Evolutionary conservation across 1,140 invertebrate genomes (phyloP).

Genomic region (Pinna nobilis): DNA sequence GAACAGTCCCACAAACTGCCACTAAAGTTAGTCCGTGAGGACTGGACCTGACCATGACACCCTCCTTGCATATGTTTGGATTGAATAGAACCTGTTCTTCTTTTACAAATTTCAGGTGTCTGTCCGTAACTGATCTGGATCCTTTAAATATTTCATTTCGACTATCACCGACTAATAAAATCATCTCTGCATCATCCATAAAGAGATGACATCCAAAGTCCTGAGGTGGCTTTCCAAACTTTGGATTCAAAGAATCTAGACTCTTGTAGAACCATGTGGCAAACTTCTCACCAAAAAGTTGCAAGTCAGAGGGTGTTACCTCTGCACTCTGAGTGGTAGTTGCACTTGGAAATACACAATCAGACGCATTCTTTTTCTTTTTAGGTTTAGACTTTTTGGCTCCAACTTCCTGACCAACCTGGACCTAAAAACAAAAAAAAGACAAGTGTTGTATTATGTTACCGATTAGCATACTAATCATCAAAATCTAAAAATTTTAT

Average conservation of each 20-base stretch:
- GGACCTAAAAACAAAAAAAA: too few relatives aligned
- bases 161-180: constrained; percentile 52
- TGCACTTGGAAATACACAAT: too few relatives aligned
- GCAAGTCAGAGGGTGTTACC: constrained; percentile 53
- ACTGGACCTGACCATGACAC: constrained; percentile 78
- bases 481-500: too few relatives aligned
- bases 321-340: too few relatives aligned
- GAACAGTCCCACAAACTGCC: constrained; percentile 80
- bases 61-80: constrained; percentile 78
- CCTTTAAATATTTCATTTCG: constrained; percentile 49
- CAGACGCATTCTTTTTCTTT: too few relatives aligned
- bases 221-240: constrained; percentile 39
- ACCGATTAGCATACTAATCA: too few relatives aligned
- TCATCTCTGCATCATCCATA: constrained; percentile 76
- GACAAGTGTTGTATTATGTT: too few relatives aligned
- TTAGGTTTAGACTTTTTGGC: too few relatives aligned
- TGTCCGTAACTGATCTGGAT: constrained; percentile 65
- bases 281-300: constrained; percentile 78
- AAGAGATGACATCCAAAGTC: constrained; percentile 78
- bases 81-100: constrained; percentile 78
- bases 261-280: constrained; percentile 79
- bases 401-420: too few relatives aligned
- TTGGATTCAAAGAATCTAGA: constrained; percentile 75
- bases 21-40: constrained; percentile 80
- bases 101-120: constrained; percentile 68